Percentiles rank a stretch among this genome's conserved stretches.
Evolutionary conservation across 2,888 invertebrate species (phyloP).

Genomic region (Hirtodrosophila duncani): DNA sequence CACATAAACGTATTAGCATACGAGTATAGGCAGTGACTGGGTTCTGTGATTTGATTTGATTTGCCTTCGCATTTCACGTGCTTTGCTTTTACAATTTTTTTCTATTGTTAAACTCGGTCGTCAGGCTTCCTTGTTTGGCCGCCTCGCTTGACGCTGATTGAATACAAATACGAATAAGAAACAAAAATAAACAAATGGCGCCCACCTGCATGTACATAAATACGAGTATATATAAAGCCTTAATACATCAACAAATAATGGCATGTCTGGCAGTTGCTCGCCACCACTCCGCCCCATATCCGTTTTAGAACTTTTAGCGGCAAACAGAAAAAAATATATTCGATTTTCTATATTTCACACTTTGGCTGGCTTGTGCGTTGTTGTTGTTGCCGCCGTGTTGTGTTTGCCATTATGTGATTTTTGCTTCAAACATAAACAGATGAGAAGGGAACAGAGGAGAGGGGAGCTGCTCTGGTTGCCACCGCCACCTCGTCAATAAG

Average conservation of each 20-base stretch:
- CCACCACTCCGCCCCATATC: constrained; percentile 19
- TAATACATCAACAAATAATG: constrained; percentile 65
- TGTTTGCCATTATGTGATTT: constrained; percentile 55
- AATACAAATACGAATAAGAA: constrained; percentile 65
- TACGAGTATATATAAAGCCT: constrained; percentile 32
- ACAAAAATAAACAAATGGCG: constrained; percentile 57
- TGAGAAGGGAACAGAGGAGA: neutral
- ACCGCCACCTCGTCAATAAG: constrained; percentile 12
- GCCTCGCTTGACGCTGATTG: constrained; percentile 66
- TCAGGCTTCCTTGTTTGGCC: constrained; percentile 25
- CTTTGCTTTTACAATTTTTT: constrained; percentile 20
- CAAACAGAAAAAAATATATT: no score
- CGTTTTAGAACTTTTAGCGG: no score
- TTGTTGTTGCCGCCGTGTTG: constrained; percentile 16
- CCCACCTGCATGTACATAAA: constrained; percentile 62
- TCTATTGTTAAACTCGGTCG: constrained; percentile 7
- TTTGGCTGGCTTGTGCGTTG: constrained; percentile 35
- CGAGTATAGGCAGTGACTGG: constrained; percentile 9
- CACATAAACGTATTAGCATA: neutral
- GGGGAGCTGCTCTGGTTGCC: constrained; percentile 9
- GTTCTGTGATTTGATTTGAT: constrained; percentile 59
- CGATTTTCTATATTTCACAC: constrained; percentile 68
- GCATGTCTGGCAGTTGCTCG: constrained; percentile 49
- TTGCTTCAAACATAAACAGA: no score
- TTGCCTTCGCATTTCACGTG: constrained; percentile 49